phyloP scores from a whole-genome alignment of 1,140 invertebrate genomes.

The Euglossa dilemma region DNA sequence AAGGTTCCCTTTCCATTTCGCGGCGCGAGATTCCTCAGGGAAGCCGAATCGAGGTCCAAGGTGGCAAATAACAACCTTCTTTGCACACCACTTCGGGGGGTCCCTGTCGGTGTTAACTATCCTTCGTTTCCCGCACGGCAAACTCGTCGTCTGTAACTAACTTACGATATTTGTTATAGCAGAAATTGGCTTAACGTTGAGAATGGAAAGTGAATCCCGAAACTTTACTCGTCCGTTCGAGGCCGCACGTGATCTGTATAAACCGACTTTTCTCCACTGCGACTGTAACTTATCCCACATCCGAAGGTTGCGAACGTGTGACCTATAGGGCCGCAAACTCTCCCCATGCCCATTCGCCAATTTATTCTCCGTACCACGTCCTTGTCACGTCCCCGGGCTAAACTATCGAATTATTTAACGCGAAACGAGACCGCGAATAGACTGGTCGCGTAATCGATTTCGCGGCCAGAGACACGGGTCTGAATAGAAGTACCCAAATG shows the following conservation, averaged over 20 bases:
- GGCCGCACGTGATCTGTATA: constrained; percentile 62
- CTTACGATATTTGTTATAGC: constrained; percentile 58
- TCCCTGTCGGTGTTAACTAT: constrained; percentile 8
- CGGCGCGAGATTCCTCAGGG: neutral
- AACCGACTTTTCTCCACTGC: constrained; percentile 38
- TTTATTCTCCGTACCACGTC: constrained; percentile 1
- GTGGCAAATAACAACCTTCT: neutral
- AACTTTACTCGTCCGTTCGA: constrained; percentile 54
- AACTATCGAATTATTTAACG: constrained; percentile 42
- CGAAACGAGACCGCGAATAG: neutral
- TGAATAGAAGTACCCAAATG: neutral
- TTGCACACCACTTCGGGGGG: neutral
- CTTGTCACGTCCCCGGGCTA: neutral
- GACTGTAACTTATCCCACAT: constrained; percentile 59
- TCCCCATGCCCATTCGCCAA: no score
- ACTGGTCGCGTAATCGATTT: neutral
- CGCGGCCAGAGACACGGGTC: neutral
- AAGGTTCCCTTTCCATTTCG: neutral
- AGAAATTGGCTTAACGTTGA: constrained; percentile 47
- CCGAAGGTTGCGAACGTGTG: constrained; percentile 59
- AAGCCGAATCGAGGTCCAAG: neutral
- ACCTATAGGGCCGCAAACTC: constrained; percentile 40
- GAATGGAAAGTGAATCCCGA: constrained; percentile 56
- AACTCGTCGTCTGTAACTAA: constrained; percentile 16
- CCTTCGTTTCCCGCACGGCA: neutral